phyloP scores from a whole-genome alignment of 2,797 vertebrate genomes.

The Amphiprion clarkii region DNA sequence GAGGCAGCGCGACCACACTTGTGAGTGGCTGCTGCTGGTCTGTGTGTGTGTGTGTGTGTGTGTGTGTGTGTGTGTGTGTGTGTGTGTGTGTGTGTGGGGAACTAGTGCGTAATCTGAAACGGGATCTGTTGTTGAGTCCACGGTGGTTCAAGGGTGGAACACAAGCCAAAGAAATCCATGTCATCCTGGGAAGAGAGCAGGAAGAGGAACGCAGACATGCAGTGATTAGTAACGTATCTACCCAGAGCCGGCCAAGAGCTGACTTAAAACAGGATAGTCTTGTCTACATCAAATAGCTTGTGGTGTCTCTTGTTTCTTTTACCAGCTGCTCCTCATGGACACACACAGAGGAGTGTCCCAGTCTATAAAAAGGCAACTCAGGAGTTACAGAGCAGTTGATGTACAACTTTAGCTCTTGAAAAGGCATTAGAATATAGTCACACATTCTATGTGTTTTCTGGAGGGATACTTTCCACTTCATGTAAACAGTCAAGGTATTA shows the following conservation, averaged over 20 bases:
- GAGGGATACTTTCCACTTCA: neutral
- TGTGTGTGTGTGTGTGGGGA: neutral
- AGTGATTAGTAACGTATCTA: constrained; percentile 69
- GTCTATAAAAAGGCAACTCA: constrained; percentile 36
- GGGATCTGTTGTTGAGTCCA: constrained; percentile 78
- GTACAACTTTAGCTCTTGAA: constrained; percentile 3
- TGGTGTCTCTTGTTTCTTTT: constrained; percentile 52
- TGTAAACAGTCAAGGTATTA: neutral
- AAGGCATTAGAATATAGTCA: neutral
- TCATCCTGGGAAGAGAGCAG: constrained; percentile 80
- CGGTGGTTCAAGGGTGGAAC: constrained; percentile 75
- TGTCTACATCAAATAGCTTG: constrained; percentile 65
- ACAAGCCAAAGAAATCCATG: constrained; percentile 74
- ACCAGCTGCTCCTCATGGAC: constrained; percentile 59
- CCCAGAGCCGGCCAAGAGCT: constrained; percentile 36
- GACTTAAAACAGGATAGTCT: constrained; percentile 60
- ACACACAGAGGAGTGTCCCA: constrained; percentile 20
- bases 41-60: constrained; percentile 9
- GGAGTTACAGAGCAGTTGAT: constrained; percentile 10
- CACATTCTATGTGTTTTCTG: constrained; percentile 17
- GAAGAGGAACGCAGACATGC: constrained; percentile 60
- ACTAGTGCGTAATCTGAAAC: constrained; percentile 72
- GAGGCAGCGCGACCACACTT: constrained; percentile 18
- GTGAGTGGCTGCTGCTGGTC: constrained; percentile 31
- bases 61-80: constrained; percentile 7